Evolutionary conservation across 2,113 vertebrate species (phyloP).

Genomic region (Coptodon bakossiorum): DNA sequence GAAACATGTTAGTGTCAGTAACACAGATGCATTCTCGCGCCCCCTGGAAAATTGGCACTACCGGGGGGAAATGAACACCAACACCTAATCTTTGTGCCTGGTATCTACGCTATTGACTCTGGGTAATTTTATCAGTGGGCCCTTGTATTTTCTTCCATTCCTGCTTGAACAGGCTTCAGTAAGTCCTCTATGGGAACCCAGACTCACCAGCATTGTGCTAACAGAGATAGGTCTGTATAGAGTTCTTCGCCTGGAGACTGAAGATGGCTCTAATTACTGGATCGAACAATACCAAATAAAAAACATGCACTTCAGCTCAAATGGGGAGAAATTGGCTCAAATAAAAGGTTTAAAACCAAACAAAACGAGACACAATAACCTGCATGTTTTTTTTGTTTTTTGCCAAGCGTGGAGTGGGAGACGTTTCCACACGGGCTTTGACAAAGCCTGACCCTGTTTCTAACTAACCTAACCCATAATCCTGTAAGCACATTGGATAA

Average conservation of each 20-base stretch:
- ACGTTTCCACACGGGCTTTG: neutral
- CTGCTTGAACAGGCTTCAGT: neutral
- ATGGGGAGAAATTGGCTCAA: neutral
- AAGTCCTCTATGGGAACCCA: constrained; percentile 12
- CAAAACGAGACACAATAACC: neutral
- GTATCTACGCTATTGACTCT: neutral
- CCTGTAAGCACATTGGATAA: neutral
- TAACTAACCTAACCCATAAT: neutral
- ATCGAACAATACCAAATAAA: constrained; percentile 13
- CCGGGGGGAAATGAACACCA: neutral
- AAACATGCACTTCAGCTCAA: constrained; percentile 4
- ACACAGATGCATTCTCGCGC: neutral
- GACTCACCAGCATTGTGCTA: constrained; percentile 1
- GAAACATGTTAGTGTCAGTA: neutral
- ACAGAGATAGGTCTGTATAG: constrained; percentile 13
- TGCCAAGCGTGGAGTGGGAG: neutral
- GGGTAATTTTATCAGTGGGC: neutral
- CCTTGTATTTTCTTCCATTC: neutral
- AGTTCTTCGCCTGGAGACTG: constrained; percentile 40
- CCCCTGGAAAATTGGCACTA: neutral
- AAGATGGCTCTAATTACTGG: constrained; percentile 36
- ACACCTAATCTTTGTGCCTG: neutral
- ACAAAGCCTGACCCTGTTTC: constrained; percentile 8
- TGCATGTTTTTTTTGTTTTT: neutral
- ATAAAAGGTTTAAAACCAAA: neutral